Percentiles rank a stretch among this genome's conserved stretches.
Evolutionary conservation across 2,113 vertebrate species (phyloP).

Genomic region (Clarias gariepinus): DNA sequence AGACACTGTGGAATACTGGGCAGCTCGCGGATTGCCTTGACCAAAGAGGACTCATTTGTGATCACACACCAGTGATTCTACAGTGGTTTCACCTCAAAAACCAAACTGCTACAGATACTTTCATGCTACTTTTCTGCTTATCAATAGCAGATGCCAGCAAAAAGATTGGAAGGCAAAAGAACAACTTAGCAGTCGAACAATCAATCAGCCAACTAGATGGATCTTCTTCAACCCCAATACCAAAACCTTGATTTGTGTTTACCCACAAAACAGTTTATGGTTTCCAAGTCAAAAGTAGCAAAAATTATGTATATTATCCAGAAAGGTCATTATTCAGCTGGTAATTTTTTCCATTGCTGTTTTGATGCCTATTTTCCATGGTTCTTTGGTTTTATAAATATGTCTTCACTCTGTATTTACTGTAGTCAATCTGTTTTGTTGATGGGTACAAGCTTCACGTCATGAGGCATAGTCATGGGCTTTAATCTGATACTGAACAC

Average conservation of each 20-base stretch:
- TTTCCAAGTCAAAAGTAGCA: conserved; percentile 40
- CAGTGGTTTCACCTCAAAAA: conserved; percentile 41
- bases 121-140: conserved; percentile 35
- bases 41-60: conserved; percentile 31
- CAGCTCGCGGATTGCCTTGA: conserved; percentile 43
- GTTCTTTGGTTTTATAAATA: conserved; percentile 19
- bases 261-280: conserved; percentile 40
- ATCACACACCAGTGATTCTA: conserved; percentile 29
- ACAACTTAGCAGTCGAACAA: conserved; percentile 17
- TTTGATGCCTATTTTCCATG: conserved; percentile 18
- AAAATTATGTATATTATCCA: conserved; percentile 28
- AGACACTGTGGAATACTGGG: conserved; percentile 43
- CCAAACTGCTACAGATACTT: conserved; percentile 28
- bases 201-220: conserved; percentile 41
- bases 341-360: not conserved
- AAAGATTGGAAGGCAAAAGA: conserved; percentile 10
- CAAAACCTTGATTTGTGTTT: conserved; percentile 33
- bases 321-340: conserved; percentile 25
- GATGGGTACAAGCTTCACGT: not conserved
- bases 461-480: not conserved
- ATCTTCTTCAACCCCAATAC: not conserved
- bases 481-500: conserved; percentile 13
- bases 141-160: conserved; percentile 56
- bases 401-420: conserved; percentile 6
- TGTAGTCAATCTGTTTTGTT: not conserved